These are phyloP conservation scores for Mastigias papua DNA, from an alignment of 30 jellyfish, hydroid and myxozoan species.

Conservation along the genomic window DNA sequence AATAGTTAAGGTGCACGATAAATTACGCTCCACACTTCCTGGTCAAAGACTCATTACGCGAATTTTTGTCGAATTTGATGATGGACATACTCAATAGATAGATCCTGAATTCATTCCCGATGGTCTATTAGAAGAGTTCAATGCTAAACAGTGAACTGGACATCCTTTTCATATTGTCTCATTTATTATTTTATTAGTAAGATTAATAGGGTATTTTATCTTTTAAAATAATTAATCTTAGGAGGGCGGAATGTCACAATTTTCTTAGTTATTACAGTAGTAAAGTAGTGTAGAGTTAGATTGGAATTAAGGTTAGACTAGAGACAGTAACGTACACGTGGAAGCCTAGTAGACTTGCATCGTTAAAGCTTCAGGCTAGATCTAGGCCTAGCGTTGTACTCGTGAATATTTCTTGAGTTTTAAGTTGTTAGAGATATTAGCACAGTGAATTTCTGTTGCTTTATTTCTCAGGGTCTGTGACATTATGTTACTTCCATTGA, in stretches of 20 bases:
- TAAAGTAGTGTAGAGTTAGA: not conserved
- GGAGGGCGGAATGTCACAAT: slow-evolving; percentile 64
- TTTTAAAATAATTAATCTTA: slow-evolving; percentile 18
- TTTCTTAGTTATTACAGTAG: not conserved
- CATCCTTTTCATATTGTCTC: not conserved
- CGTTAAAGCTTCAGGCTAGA: not conserved
- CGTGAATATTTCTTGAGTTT: not conserved
- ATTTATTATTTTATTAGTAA: not conserved
- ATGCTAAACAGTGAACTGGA: slow-evolving; percentile 42
- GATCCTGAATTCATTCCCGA: slow-evolving; percentile 51
- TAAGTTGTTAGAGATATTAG: not conserved
- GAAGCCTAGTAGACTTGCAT: not conserved
- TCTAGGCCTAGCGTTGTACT: not conserved
- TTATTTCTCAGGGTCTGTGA: not conserved
- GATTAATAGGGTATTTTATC: slow-evolving; percentile 17
- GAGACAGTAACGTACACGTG: not conserved
- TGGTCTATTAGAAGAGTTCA: slow-evolving; percentile 38
- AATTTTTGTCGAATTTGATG: slow-evolving; percentile 38
- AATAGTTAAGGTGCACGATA: slow-evolving; percentile 20
- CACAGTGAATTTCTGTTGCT: not conserved
- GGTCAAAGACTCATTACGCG: slow-evolving; percentile 50
- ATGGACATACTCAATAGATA: slow-evolving; percentile 53
- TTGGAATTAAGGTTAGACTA: not conserved
- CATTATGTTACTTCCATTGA: too few species aligned
- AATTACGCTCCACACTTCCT: slow-evolving; percentile 57